phyloP scores from a whole-genome alignment of 1,140 invertebrate species.

The Microplitis demolitor region DNA sequence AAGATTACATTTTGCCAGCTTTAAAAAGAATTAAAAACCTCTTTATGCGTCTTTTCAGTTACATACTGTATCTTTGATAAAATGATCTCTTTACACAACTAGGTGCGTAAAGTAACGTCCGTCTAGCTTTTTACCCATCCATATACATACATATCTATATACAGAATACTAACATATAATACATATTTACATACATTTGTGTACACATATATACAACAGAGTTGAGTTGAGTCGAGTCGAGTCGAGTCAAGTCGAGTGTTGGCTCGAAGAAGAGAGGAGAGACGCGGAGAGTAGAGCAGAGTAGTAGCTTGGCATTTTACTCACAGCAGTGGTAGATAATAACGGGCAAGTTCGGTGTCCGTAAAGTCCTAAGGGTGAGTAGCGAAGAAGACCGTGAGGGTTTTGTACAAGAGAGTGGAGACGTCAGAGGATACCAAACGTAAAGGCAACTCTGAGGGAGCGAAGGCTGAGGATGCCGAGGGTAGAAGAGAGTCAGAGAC shows the following conservation, averaged over 20 bases:
- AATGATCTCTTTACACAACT: too few relatives aligned
- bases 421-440: not conserved
- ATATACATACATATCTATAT: too few relatives aligned
- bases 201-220: too few relatives aligned
- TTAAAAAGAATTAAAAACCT: too few relatives aligned
- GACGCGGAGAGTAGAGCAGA: constrained; percentile 3
- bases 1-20: too few relatives aligned
- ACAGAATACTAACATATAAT: too few relatives aligned
- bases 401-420: not conserved
- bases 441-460: constrained; percentile 6
- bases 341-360: constrained; percentile 60
- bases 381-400: constrained; percentile 42
- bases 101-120: too few relatives aligned
- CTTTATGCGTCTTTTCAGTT: too few relatives aligned
- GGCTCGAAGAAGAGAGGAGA: not conserved
- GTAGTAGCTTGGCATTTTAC: constrained; percentile 24
- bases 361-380: constrained; percentile 46
- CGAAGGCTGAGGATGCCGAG: not conserved
- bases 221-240: too few relatives aligned
- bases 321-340: constrained; percentile 46
- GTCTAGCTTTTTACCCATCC: too few relatives aligned
- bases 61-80: too few relatives aligned
- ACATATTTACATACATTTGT: too few relatives aligned
- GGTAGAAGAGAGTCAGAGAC: not conserved
- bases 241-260: not conserved